Evolutionary conservation across 2,113 vertebrate species (phyloP).

Genomic region (Pygoscelis antarcticus): DNA sequence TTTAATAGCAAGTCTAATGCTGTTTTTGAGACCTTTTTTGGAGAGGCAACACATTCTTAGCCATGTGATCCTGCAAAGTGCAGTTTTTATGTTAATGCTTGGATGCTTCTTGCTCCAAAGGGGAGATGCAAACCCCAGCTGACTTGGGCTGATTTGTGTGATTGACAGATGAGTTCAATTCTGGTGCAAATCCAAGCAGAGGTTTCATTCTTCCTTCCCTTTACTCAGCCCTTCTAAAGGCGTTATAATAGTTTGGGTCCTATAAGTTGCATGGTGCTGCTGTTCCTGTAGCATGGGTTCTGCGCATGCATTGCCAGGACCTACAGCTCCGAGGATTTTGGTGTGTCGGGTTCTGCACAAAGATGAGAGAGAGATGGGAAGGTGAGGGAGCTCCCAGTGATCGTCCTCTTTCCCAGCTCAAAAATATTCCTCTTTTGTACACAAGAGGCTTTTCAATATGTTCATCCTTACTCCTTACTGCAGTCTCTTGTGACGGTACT

Average conservation of each 20-base stretch:
- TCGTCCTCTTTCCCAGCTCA: background rate
- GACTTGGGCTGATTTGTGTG: background rate
- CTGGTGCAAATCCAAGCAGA: background rate
- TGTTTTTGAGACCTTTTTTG: background rate
- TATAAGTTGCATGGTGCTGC: background rate
- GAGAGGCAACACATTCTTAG: background rate
- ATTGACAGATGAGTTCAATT: background rate
- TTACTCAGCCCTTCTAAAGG: background rate
- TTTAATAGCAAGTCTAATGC: background rate
- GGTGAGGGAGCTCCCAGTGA: background rate
- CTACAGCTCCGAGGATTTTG: background rate
- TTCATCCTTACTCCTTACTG: background rate
- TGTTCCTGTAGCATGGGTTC: background rate
- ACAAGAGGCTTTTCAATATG: background rate
- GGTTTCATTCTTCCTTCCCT: background rate
- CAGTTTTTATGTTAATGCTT: background rate
- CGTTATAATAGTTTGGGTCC: fast-evolving
- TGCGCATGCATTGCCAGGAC: fast-evolving
- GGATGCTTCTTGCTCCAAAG: background rate
- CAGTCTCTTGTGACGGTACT: background rate
- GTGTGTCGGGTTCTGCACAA: background rate
- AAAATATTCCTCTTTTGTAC: too few species aligned
- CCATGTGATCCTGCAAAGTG: background rate
- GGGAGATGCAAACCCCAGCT: background rate
- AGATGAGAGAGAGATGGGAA: fast-evolving